phyloP scores from a whole-genome alignment of 2,888 invertebrate genomes.

The Amphipoea oculea region DNA sequence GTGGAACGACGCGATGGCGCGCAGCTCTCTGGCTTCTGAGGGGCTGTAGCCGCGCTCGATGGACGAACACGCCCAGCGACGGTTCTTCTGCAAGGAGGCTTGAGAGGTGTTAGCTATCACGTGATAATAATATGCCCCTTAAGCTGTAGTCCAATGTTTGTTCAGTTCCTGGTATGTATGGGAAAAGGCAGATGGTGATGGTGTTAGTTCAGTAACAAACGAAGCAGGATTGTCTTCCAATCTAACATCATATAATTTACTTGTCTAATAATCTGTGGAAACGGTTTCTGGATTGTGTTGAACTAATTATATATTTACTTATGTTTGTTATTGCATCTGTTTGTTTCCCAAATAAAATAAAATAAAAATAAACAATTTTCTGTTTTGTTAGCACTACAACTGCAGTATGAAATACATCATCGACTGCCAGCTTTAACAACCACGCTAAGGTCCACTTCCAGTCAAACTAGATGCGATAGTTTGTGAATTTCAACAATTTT shows the following conservation, averaged over 20 bases:
- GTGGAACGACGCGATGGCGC: constrained; percentile 97
- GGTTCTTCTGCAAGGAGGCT: constrained; percentile 80
- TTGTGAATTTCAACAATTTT: neutral
- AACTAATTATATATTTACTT: too few species aligned
- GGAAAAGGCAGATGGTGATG: neutral
- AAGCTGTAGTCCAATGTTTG: neutral
- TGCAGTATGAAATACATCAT: neutral
- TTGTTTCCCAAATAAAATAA: too few species aligned
- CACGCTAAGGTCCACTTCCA: neutral
- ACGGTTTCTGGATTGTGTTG: too few species aligned
- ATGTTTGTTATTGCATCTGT: too few species aligned
- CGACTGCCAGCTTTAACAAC: neutral
- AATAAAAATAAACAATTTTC: too few species aligned
- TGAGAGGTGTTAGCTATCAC: neutral
- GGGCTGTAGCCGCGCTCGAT: constrained; percentile 97
- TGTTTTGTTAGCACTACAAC: too few species aligned
- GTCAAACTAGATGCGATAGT: neutral
- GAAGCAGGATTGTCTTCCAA: neutral
- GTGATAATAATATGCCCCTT: neutral
- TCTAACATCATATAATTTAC: too few species aligned
- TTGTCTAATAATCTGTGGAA: too few species aligned
- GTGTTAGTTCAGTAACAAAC: neutral
- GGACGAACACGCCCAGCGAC: constrained; percentile 96
- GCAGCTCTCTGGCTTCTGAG: constrained; percentile 95
- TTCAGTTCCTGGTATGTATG: too few species aligned